Base-by-base conservation (phyloP, 1,140 invertebrate species). In the Leguminivora glycinivorella region DNA sequence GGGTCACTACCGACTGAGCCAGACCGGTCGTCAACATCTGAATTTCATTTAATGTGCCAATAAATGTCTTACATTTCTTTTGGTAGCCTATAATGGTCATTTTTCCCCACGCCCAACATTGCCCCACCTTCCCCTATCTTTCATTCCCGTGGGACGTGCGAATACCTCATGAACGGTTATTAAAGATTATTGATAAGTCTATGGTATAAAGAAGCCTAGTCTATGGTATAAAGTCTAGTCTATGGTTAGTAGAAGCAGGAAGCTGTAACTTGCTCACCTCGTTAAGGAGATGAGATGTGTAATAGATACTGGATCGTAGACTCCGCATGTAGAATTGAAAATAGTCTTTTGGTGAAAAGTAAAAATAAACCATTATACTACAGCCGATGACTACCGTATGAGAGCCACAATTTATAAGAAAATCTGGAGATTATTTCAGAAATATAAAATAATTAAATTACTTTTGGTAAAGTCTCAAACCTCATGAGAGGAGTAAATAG, bases 261-360 rank as follows among this genome's bases (percentile, higher is more conserved):
- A 52, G 47, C 19, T 6, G 19, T 52, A 4, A 22, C 47, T 22
- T 19, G 17, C 47, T 38, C 14, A 38, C 34, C 34, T 52, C 47
- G 47, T 52, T 52, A 52, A 52, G 47, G 47, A 52, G 47, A 52
- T 52, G 47, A 52, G 47, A 52, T 52, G 19, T 22, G n/a, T 9
- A 17, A 52, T 10, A 52, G 47, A 52, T 22, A 6, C 22, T 19
- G 9, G 47, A 6, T 7, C 19, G 19, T 52, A 52, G 47, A 52
- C 22, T 22, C 47, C 1, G 47, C 47, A 52, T 47, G 17, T 47
- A 4, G 1, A n/a, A n/a, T n/a, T n/a, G n/a, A n/a, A n/a, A n/a
- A n/a, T n/a, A n/a, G n/a, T n/a, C n/a, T n/a, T n/a, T n/a, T n/a
- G n/a, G n/a, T n/a, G n/a, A n/a, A n/a, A n/a, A n/a, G n/a, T n/a